Conservation (phyloP, 2,888 invertebrate genomes). For the Dorcus parallelipipedus region DNA sequence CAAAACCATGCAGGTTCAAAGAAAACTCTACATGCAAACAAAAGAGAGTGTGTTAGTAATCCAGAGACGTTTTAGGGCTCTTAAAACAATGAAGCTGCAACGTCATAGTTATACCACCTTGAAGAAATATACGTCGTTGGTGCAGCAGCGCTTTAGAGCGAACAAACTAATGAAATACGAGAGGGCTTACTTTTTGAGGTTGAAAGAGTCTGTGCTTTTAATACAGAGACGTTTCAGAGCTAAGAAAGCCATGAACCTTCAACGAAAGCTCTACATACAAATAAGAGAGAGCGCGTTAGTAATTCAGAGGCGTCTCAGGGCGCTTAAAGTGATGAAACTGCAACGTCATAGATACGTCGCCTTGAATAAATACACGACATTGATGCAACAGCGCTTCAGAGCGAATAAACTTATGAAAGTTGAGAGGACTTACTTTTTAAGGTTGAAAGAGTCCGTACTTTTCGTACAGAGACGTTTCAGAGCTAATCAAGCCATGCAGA, state of each 20-base stretch:
- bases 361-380: not conserved
- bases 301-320: constrained; percentile 5
- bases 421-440: not conserved
- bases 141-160: constrained; percentile 45
- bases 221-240: constrained; percentile 42
- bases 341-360: constrained; percentile 38
- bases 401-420: not conserved
- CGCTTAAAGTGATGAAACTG: not conserved
- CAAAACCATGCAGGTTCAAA: constrained; percentile 44
- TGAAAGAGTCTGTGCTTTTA: constrained; percentile 25
- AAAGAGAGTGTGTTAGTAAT: constrained; percentile 25
- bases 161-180: constrained; percentile 4
- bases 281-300: constrained; percentile 23
- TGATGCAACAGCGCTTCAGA: not conserved
- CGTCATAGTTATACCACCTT: constrained; percentile 33
- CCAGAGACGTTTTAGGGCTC: constrained; percentile 25
- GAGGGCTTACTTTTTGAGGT: not conserved
- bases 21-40: constrained; percentile 43
- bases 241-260: constrained; percentile 25
- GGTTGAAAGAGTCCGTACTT: not conserved
- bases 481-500: constrained; percentile 19
- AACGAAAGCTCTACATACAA: constrained; percentile 26
- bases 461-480: not conserved
- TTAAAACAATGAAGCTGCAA: constrained; percentile 5
- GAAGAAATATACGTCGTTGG: constrained; percentile 34